Conservation (phyloP, 2,797 vertebrate genomes). For the Phrynocephalus guinanensis region DNA sequence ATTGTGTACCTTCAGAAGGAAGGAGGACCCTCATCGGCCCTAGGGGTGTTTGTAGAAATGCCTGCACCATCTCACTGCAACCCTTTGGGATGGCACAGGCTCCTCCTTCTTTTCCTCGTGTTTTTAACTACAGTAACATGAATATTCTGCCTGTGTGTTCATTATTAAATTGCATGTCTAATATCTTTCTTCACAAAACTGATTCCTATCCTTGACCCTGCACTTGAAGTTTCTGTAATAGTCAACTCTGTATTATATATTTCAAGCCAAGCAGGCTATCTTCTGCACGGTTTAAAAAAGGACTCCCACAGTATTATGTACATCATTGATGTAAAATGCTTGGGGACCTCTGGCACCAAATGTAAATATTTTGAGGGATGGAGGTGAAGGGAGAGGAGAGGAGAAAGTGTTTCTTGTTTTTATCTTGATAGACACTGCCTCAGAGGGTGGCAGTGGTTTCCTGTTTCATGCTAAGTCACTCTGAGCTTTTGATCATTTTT, state of each 20-base stretch:
- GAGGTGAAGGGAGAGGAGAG: no score
- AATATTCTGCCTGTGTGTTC: not conserved
- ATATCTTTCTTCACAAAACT: not conserved
- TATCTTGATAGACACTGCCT: slow-evolving; percentile 27
- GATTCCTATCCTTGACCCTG: not conserved
- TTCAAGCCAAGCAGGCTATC: slow-evolving; percentile 56
- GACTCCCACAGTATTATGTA: slow-evolving; percentile 50
- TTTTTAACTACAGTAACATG: not conserved
- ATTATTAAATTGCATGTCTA: not conserved
- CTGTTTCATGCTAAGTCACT: slow-evolving; percentile 48
- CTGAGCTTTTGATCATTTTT: slow-evolving; percentile 56
- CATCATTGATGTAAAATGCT: slow-evolving; percentile 52
- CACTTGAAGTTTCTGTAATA: slow-evolving; percentile 24
- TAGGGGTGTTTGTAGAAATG: not conserved
- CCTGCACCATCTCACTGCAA: not conserved
- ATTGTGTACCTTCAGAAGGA: not conserved
- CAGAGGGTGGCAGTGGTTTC: slow-evolving; percentile 33
- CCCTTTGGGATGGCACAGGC: not conserved
- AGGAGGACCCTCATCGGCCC: not conserved
- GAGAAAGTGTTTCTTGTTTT: slow-evolving; percentile 48
- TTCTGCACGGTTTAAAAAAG: slow-evolving; percentile 27
- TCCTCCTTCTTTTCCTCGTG: not conserved
- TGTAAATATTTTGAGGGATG: slow-evolving; percentile 56
- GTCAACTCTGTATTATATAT: slow-evolving; percentile 56
- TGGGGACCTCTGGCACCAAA: slow-evolving; percentile 60